A percentile compares a stretch with the other conserved stretches of the same genome.
Evolutionary conservation across 1,140 invertebrate species (phyloP).

Genomic region (Cepaea nemoralis): DNA sequence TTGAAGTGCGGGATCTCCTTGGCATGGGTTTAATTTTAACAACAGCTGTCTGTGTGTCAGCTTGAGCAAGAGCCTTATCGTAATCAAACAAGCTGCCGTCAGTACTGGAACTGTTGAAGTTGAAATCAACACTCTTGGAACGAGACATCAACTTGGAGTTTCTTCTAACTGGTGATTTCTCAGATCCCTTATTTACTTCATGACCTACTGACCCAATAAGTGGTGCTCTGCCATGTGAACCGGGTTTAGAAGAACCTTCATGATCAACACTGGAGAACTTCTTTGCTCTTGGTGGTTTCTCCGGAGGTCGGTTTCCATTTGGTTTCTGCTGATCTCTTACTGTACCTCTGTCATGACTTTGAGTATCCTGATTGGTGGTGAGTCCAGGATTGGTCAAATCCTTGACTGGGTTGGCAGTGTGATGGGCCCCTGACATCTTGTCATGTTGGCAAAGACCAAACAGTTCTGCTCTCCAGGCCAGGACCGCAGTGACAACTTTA

Average conservation of each 20-base stretch:
- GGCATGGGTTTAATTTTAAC: neutral
- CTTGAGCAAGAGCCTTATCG: constrained; percentile 26
- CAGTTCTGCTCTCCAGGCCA: constrained; percentile 46
- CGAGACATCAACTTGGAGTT: neutral
- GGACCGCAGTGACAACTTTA: constrained; percentile 41
- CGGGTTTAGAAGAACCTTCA: neutral
- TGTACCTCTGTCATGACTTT: neutral
- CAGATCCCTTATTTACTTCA: neutral
- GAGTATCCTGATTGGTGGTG: neutral
- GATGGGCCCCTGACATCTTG: neutral
- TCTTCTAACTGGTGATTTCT: neutral
- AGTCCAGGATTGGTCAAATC: neutral
- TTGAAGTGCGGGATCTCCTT: neutral
- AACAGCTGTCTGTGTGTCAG: neutral
- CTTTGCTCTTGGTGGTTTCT: constrained; percentile 1
- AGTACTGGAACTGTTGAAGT: constrained; percentile 39
- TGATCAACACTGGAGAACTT: neutral
- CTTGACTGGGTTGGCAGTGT: neutral
- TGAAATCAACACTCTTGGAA: constrained; percentile 37
- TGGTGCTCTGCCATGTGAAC: neutral
- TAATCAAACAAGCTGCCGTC: constrained; percentile 43
- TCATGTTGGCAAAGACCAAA: constrained; percentile 18
- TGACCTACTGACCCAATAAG: neutral
- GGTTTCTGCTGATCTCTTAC: neutral
- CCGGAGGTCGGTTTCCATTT: neutral